phyloP scores from a whole-genome alignment of 2,113 vertebrate species.

The Calidris pugnax region DNA sequence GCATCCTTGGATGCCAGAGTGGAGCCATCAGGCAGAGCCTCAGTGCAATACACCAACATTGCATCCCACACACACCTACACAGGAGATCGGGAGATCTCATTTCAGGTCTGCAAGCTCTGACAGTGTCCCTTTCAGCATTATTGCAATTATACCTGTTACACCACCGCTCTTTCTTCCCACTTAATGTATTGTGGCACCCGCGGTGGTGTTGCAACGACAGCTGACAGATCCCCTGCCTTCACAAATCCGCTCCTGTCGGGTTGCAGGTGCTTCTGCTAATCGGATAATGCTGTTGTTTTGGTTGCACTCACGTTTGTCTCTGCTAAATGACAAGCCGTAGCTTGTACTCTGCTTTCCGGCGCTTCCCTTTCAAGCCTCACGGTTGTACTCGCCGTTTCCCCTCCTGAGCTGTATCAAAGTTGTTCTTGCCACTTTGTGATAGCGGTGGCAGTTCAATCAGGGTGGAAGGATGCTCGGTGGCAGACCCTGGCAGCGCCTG shows the following conservation, averaged over 20 bases:
- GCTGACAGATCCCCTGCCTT: slow-evolving; percentile 13
- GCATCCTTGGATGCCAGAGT: neutral
- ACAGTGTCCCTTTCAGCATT: neutral
- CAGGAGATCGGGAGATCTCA: neutral
- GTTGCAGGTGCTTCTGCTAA: slow-evolving; percentile 15
- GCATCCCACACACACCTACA: neutral
- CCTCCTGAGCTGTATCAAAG: neutral
- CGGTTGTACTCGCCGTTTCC: neutral
- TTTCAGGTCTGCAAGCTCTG: neutral
- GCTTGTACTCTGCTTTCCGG: neutral
- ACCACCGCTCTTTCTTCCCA: neutral
- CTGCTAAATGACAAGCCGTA: neutral
- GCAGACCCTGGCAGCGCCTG: slow-evolving; percentile 39
- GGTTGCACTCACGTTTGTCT: neutral
- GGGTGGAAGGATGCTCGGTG: neutral
- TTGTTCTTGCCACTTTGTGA: neutral
- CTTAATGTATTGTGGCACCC: neutral
- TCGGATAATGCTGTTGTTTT: neutral
- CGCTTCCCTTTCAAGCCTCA: neutral
- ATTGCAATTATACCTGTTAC: neutral
- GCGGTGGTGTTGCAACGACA: neutral
- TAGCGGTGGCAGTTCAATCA: neutral
- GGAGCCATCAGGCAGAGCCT: neutral
- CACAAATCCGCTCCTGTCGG: neutral
- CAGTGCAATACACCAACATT: accelerated